Evolutionary conservation across 2,113 vertebrate species (phyloP), one percentile per base, ranked within the genome.

Genomic region (Gambusia affinis): DNA sequence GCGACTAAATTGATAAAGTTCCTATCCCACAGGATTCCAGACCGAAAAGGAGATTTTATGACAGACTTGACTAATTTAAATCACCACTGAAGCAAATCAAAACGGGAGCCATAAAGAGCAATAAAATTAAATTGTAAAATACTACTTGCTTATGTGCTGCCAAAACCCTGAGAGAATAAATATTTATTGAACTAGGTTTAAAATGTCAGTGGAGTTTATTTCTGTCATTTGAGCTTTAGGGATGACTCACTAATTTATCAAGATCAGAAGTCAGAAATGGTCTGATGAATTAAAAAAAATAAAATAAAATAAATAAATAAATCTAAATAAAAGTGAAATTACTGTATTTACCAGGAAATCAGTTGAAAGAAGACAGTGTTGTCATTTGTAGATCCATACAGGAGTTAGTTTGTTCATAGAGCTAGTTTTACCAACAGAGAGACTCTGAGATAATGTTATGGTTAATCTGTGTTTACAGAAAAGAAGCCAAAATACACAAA

Each of bases 261-360:
- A 24, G 51, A 57, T n/a, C 51, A n/a, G 24, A 6, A n/a, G 24
- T 54, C 15, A 54, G 22, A 57, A 57, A 37, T 10, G 2, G 10
- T 37, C 0, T 37, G 35, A 37, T 11, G 35, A 37, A 37, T 37
- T 37, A 3, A 37, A 12, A 11, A 37, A n/a, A n/a, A n/a, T n/a
- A n/a, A n/a, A 11, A 37, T 12, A 37, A 10, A 0, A 0, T 0
- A 35, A 35, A 33, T 1, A 1, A 54, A 24, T 10, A 8, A 24
- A n/a, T 0, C 8, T 3, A 8, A 57, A 57, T 4, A 24, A 1
- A 11, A 3, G 4, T 47, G 14, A 10, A 57, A 57, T n/a, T 57
- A 8, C 8, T 10, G 7, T 10, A 24, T 24, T 57, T 57, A 57
- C 1, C 24, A 57, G 24, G 24, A n/a, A 57, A 22, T 17, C 51